phyloP scores from a whole-genome alignment of 1,140 invertebrate genomes.

The Ericerus pela region DNA sequence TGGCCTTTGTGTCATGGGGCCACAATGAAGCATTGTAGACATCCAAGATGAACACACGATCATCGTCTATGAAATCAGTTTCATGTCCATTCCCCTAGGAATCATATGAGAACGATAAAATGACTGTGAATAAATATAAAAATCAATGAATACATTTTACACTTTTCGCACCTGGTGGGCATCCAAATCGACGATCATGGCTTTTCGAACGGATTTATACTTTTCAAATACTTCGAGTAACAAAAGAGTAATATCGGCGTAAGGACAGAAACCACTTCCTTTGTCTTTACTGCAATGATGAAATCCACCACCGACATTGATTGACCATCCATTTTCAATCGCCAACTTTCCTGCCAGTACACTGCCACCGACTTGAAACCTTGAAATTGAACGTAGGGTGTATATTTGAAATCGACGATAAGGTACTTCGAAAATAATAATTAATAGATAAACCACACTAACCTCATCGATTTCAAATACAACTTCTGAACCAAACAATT shows the following conservation, averaged over 20 bases:
- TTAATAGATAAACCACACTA: conserved; percentile 6
- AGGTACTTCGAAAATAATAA: neutral
- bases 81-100: conserved; percentile 71
- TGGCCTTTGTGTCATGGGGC: conserved; percentile 58
- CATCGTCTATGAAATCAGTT: conserved; percentile 54
- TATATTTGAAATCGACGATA: neutral
- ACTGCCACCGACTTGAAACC: conserved; percentile 46
- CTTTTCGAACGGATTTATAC: conserved; percentile 41
- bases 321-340: conserved; percentile 64
- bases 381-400: conserved; percentile 9
- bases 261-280: conserved; percentile 76
- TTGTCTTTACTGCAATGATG: conserved; percentile 57
- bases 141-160: neutral
- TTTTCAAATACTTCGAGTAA: conserved; percentile 49
- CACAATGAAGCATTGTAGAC: conserved; percentile 72
- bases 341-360: conserved; percentile 65
- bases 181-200: conserved; percentile 79
- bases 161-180: conserved; percentile 51
- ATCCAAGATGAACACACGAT: conserved; percentile 70
- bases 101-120: neutral
- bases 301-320: conserved; percentile 81
- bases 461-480: conserved; percentile 61
- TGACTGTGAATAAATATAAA: neutral
- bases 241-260: conserved; percentile 71
- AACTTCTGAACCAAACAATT: conserved; percentile 59